These are phyloP conservation scores for Formicarius rufipectus DNA, from an alignment of 2,113 vertebrate genomes.

Conservation along the genomic window DNA sequence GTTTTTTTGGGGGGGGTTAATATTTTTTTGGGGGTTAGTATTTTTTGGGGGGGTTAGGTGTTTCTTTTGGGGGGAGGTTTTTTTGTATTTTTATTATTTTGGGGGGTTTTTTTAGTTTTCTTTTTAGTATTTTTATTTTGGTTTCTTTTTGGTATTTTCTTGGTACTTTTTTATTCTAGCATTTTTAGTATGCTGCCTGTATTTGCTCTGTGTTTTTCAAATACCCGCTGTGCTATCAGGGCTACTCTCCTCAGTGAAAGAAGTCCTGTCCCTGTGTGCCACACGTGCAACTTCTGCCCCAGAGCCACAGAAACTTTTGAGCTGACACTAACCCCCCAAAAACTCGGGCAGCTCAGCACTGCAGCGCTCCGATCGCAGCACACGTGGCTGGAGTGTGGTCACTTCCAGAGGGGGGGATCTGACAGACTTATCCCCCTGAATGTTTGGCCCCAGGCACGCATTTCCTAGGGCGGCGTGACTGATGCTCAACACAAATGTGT, in stretches of 20 bases:
- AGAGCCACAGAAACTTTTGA: not conserved
- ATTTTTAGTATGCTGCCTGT: too few species aligned
- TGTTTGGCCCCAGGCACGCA: not conserved
- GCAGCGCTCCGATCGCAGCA: not conserved
- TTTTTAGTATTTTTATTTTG: too few species aligned
- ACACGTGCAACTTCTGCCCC: rapidly evolving
- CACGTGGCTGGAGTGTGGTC: rapidly evolving
- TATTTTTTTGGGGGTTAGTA: too few species aligned
- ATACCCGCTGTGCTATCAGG: not conserved
- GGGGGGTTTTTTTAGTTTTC: too few species aligned
- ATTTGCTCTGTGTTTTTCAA: not conserved
- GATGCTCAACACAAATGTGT: not conserved
- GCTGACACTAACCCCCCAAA: not conserved
- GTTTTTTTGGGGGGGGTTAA: too few species aligned
- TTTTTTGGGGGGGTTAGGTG: too few species aligned
- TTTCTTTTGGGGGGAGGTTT: too few species aligned
- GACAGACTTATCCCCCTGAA: not conserved
- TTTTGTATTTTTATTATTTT: too few species aligned
- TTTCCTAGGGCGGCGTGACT: not conserved
- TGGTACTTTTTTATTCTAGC: too few species aligned
- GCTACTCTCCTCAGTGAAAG: not conserved
- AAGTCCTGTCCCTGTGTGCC: not conserved
- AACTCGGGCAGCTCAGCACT: not conserved
- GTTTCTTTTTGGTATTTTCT: too few species aligned
- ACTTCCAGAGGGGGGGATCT: not conserved